phyloP scores from a whole-genome alignment of 2,888 invertebrate species.

The Tridacna gigas region DNA sequence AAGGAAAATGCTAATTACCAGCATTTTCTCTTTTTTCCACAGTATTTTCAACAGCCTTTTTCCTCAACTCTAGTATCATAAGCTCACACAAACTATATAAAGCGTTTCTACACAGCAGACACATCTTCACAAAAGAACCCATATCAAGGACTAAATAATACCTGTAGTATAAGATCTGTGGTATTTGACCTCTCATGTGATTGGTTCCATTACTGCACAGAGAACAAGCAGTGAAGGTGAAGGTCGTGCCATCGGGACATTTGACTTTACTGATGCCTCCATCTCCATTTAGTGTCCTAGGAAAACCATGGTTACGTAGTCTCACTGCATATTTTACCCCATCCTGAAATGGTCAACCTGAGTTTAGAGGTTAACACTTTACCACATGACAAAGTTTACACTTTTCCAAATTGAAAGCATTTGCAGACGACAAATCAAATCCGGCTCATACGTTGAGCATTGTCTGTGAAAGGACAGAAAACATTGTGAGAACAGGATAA shows the following conservation, averaged over 20 bases:
- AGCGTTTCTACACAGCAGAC: too few relatives aligned
- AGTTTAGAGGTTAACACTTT: too few relatives aligned
- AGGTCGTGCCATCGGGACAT: slow-evolving; percentile 96
- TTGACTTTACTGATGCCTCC: slow-evolving; percentile 94
- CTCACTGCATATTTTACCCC: slow-evolving; percentile 95
- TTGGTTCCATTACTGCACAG: slow-evolving; percentile 98
- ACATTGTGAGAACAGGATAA: too few relatives aligned
- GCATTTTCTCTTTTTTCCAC: not conserved
- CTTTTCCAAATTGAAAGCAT: too few relatives aligned
- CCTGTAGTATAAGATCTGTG: slow-evolving; percentile 95
- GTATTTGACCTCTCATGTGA: slow-evolving; percentile 96
- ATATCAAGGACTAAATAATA: too few relatives aligned
- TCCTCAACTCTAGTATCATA: too few relatives aligned
- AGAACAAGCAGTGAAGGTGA: slow-evolving; percentile 95
- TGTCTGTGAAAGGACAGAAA: too few relatives aligned
- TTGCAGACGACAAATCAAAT: too few relatives aligned
- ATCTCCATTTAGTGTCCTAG: slow-evolving; percentile 96
- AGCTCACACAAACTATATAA: too few relatives aligned
- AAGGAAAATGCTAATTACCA: not conserved
- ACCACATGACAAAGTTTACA: too few relatives aligned
- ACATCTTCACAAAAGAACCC: too few relatives aligned
- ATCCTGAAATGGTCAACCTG: slow-evolving; percentile 87
- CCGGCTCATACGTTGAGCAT: too few relatives aligned
- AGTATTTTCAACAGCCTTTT: not conserved
- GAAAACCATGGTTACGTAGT: slow-evolving; percentile 94